phyloP scores from a whole-genome alignment of 2,113 vertebrate species.

The Noctilio leporinus region DNA sequence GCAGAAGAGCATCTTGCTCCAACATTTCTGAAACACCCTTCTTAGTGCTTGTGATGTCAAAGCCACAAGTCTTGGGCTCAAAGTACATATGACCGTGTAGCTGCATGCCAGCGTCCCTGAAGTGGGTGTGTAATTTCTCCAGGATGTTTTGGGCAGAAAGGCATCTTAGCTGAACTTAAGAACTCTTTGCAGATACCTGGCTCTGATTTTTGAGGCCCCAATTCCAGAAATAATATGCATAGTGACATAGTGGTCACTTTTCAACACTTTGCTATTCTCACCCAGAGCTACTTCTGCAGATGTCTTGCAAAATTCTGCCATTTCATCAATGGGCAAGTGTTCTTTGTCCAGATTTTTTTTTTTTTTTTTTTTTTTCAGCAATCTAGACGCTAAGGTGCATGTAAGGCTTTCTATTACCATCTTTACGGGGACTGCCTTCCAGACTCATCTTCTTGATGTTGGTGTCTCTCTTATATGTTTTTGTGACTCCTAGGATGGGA shows the following conservation, averaged over 20 bases:
- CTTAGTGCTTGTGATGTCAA: constrained; percentile 86
- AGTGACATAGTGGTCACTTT: constrained; percentile 80
- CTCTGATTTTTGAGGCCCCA: constrained; percentile 83
- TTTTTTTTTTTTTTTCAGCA: not conserved
- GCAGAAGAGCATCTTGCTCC: constrained; percentile 86
- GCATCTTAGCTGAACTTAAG: constrained; percentile 83
- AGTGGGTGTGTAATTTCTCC: constrained; percentile 91
- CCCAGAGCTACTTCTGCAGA: not conserved
- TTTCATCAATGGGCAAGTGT: not conserved
- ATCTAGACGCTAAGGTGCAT: not conserved
- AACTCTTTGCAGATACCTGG: constrained; percentile 88
- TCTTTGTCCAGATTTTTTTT: not conserved
- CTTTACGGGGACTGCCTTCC: not conserved
- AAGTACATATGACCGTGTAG: constrained; percentile 88
- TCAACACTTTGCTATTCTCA: not conserved
- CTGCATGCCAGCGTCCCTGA: constrained; percentile 87
- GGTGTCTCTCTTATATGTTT: not conserved
- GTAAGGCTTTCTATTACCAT: not conserved
- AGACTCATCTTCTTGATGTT: not conserved
- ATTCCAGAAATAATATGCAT: constrained; percentile 92
- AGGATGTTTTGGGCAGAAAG: constrained; percentile 88
- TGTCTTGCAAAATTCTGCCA: not conserved
- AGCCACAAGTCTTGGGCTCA: constrained; percentile 86
- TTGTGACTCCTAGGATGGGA: not conserved
- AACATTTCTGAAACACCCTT: constrained; percentile 86